phyloP scores from a whole-genome alignment of 2,888 invertebrate genomes.

The Tetragonisca angustula region DNA sequence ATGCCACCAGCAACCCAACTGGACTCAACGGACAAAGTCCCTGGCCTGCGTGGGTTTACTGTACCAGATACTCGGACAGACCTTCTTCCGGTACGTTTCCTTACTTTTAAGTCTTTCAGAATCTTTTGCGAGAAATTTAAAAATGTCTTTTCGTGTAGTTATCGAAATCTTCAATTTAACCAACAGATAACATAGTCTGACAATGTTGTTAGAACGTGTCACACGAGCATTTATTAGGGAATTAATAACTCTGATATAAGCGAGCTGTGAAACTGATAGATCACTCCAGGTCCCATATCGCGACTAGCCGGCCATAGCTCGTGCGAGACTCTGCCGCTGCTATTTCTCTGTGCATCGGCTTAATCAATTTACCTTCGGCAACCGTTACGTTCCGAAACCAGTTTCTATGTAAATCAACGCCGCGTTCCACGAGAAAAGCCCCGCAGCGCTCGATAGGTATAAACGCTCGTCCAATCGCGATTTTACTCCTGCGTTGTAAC shows the following conservation, averaged over 20 bases:
- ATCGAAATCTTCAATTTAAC: neutral
- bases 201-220: too few species aligned
- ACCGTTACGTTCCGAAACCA: conserved; percentile 57
- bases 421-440: conserved; percentile 44
- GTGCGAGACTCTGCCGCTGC: conserved; percentile 21
- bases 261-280: conserved; percentile 22
- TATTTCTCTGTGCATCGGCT: conserved; percentile 44
- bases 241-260: conserved; percentile 11
- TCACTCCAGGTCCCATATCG: neutral
- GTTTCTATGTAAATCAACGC: conserved; percentile 56
- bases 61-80: conserved; percentile 96
- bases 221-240: neutral
- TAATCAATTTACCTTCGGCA: conserved; percentile 49
- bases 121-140: too few species aligned
- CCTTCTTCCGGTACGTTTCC: conserved; percentile 92
- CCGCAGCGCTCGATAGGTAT: conserved; percentile 1
- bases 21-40: conserved; percentile 84
- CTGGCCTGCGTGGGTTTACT: conserved; percentile 99
- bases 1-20: conserved; percentile 64
- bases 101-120: neutral
- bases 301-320: conserved; percentile 14
- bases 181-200: neutral
- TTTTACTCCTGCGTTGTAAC: neutral
- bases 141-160: too few species aligned
- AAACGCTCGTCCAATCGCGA: conserved; percentile 34